A percentile compares a stretch with the other conserved stretches of the same genome.
Evolutionary conservation across 2,113 vertebrate species (phyloP).

Genomic region (Vidua macroura): DNA sequence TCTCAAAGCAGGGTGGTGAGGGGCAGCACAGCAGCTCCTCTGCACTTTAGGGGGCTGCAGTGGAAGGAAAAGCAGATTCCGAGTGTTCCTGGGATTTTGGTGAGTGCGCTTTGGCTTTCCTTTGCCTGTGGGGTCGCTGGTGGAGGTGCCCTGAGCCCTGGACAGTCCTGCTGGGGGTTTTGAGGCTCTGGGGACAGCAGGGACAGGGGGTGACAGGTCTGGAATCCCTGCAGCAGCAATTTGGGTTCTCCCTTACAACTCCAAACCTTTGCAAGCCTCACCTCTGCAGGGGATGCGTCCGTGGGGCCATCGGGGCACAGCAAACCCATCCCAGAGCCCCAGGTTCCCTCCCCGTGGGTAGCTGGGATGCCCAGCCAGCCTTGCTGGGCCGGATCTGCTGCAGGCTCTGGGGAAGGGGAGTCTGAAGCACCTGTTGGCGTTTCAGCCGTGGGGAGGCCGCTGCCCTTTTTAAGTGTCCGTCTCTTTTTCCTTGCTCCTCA

Average conservation of each 20-base stretch:
- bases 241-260: rapidly evolving
- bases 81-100: rapidly evolving
- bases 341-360: neutral
- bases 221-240: neutral
- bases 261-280: neutral
- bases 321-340: neutral
- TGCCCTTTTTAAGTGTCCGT: slow-evolving; percentile 60
- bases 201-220: neutral
- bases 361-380: neutral
- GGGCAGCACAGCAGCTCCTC: neutral
- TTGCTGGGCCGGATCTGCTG: rapidly evolving
- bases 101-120: neutral
- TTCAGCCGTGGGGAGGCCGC: slow-evolving; percentile 1
- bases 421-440: slow-evolving; percentile 55
- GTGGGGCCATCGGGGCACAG: rapidly evolving
- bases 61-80: neutral
- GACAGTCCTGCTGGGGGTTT: neutral
- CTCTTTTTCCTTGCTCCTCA: neutral
- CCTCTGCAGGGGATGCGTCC: rapidly evolving
- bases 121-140: rapidly evolving
- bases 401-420: rapidly evolving
- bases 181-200: neutral
- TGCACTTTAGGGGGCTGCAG: rapidly evolving
- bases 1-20: rapidly evolving
- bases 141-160: neutral